These are phyloP conservation scores for Canis aureus DNA, from an alignment of 2,113 vertebrate species.

Conservation along the genomic window DNA sequence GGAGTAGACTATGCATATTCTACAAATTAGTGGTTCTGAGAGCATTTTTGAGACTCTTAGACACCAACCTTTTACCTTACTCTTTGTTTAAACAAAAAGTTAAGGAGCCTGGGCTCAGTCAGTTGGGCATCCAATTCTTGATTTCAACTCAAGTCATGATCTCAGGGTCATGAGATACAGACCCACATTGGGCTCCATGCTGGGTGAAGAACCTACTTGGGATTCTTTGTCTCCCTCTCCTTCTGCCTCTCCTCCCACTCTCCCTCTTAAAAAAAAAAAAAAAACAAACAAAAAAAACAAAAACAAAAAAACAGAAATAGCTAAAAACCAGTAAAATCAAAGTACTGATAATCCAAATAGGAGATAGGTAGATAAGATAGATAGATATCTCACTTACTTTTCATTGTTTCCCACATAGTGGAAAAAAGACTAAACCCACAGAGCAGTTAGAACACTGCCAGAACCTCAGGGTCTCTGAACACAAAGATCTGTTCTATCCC, in stretches of 20 bases:
- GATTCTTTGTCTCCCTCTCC: neutral
- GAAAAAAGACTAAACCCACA: conserved; percentile 2
- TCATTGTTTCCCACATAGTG: neutral
- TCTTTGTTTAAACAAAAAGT: neutral
- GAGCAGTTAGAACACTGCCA: neutral
- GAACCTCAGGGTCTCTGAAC: neutral
- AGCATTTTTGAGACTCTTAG: conserved; percentile 1
- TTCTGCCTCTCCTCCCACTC: neutral
- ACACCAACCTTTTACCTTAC: neutral
- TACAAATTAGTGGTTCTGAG: conserved; percentile 51
- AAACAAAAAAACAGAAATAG: neutral
- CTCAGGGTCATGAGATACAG: neutral
- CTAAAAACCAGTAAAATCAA: conserved; percentile 46
- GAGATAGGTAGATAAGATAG: no score
- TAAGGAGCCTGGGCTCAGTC: neutral
- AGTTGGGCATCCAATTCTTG: neutral
- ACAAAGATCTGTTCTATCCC: neutral
- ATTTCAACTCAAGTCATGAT: neutral
- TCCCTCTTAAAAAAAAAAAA: neutral
- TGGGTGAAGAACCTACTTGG: neutral
- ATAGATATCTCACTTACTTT: neutral
- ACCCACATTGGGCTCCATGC: neutral
- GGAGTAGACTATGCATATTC: conserved; percentile 27
- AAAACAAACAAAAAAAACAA: neutral
- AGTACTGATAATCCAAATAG: neutral